Base-by-base conservation (phyloP, 1,140 invertebrate genomes). In the Anoplolepis gracilipes region DNA sequence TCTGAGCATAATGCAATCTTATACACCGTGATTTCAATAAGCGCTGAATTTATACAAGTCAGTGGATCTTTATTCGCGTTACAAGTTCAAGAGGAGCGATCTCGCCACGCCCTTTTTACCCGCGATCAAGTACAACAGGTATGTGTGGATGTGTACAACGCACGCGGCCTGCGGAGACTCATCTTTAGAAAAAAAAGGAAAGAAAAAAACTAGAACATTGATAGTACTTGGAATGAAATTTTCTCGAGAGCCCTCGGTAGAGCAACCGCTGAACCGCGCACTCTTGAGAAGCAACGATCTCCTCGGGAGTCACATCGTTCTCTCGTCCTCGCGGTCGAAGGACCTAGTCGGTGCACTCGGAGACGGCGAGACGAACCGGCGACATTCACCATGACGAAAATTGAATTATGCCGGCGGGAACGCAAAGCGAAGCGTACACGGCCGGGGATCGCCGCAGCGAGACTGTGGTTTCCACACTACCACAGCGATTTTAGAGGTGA, bases 151-250 rank as follows among this genome's bases (percentile, higher is more conserved):
- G 30, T 65, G 16, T 61, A 25, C 36, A 72, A 19, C 28, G 78
- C 30, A 70, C 30, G 59, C 62, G 49, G 49, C 19, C 13, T 11
- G 16, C 53, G 30, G 49, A 67, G 16, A 72, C 13, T n/a, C 46
- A 11, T 28, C 42, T 53, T 28, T 61, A 33, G n/a, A 87, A 85
- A 84, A 49, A 49, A 42, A 42, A 36, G 33, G 5, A 33, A 5
- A 33, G 5, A 42, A 11, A 42, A 42, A 77, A 78, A 75, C 59
- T 28, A 11, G 70, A 42, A 64, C 25, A 57, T 61, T 57, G 57
- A 87, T 88, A 88, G 79, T 49, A 84, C 86, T 88, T 87, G 39
- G 64, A 87, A 87, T 87, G 79, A 88, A 88, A 88, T 88, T 88
- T 87, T 57, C 86, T 87, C 79, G 59, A 87, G 70, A 69, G 65